Evolutionary conservation across 2,113 vertebrate genomes (phyloP).

Genomic region (Heliornis fulica): DNA sequence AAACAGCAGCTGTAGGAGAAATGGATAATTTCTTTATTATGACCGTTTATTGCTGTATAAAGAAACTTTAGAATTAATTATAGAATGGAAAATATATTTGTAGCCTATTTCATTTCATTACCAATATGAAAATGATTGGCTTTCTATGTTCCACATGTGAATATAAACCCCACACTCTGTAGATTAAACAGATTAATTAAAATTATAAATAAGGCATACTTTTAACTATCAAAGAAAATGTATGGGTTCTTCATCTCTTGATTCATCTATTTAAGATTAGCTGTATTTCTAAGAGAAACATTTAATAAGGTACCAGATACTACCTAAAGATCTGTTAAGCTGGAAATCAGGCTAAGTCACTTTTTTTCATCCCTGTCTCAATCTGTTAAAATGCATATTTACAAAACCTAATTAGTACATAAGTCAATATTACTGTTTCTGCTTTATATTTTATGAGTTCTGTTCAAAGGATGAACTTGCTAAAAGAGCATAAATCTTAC

Average conservation of each 20-base stretch:
- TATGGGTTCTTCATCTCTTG: neutral
- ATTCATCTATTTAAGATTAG: neutral
- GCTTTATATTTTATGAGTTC: neutral
- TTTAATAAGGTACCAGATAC: neutral
- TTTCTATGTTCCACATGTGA: neutral
- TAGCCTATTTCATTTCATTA: neutral
- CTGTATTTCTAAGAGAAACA: neutral
- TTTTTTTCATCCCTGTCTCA: neutral
- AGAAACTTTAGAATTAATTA: neutral
- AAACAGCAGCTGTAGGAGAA: neutral
- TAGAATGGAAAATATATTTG: neutral
- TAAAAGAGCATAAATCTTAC: neutral
- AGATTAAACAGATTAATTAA: neutral
- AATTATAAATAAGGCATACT: neutral
- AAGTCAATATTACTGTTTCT: neutral
- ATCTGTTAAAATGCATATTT: neutral
- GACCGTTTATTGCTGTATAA: neutral
- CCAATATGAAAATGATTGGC: neutral
- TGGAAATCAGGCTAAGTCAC: neutral
- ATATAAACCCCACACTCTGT: neutral
- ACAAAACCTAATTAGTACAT: neutral
- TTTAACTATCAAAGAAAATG: neutral
- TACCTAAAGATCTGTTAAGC: neutral
- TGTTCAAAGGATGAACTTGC: neutral
- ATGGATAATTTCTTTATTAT: neutral